phyloP scores from a whole-genome alignment of 2,113 vertebrate genomes.

The Passer domesticus region DNA sequence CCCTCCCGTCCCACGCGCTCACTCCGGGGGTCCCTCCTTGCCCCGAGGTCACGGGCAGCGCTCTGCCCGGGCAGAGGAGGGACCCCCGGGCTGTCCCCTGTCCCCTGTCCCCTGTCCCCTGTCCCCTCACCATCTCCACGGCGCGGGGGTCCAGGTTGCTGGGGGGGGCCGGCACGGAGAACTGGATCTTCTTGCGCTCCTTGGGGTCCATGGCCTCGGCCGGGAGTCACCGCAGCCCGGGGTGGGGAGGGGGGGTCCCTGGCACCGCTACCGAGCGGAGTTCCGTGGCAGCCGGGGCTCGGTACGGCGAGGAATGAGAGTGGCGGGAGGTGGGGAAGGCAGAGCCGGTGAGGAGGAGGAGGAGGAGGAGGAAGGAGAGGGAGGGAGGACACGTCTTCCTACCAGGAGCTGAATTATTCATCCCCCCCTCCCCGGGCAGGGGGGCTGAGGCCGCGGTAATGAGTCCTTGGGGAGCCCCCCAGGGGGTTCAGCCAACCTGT shows the following conservation, averaged over 20 bases:
- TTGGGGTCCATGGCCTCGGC: conserved; percentile 80
- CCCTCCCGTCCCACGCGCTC: background rate
- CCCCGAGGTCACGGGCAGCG: background rate
- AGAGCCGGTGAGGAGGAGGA: conserved; percentile 54
- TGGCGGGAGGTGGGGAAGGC: conserved; percentile 37
- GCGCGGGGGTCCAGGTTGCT: conserved; percentile 92
- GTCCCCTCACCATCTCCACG: conserved; percentile 90
- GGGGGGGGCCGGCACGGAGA: conserved; percentile 83
- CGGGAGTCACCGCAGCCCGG: conserved; percentile 55
- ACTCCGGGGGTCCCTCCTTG: background rate
- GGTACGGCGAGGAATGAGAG: conserved; percentile 68
- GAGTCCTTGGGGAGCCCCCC: conserved; percentile 41
- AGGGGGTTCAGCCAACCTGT: background rate
- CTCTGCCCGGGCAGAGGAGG: background rate
- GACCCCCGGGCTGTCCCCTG: background rate
- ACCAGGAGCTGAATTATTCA: conserved; percentile 77
- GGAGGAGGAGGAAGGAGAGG: conserved; percentile 51
- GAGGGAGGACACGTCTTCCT: conserved; percentile 62
- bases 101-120: background rate
- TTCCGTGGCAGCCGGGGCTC: conserved; percentile 56
- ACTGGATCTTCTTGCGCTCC: conserved; percentile 95
- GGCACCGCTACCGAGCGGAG: background rate
- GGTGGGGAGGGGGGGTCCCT: conserved; percentile 32
- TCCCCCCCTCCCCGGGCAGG: conserved; percentile 37
- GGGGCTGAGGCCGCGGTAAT: conserved; percentile 40